A percentile compares a stretch with the other conserved stretches of the same genome.
Conservation (phyloP, 1,140 invertebrate genomes). For the Magallana angulata region DNA sequence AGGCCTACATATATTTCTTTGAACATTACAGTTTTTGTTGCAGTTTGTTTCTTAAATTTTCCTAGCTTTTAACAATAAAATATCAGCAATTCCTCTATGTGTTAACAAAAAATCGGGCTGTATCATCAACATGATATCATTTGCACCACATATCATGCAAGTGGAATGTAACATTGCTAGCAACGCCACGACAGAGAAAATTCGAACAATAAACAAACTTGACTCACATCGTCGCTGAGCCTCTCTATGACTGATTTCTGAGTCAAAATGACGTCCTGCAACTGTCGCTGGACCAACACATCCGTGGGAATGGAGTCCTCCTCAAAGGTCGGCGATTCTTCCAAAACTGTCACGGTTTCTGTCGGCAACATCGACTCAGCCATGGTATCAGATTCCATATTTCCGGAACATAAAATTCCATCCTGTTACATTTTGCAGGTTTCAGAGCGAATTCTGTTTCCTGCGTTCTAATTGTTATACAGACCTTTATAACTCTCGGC, state of each 20-base stretch:
- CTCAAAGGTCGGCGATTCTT: neutral
- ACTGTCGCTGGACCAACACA: slow-evolving; percentile 53
- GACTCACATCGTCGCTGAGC: slow-evolving; percentile 50
- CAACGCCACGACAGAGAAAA: neutral
- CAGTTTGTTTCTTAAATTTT: too few relatives aligned
- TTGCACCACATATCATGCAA: neutral
- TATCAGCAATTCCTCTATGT: too few relatives aligned
- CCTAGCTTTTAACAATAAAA: too few relatives aligned
- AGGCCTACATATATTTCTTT: too few relatives aligned
- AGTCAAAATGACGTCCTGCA: slow-evolving; percentile 54
- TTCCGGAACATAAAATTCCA: neutral
- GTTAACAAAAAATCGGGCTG: too few relatives aligned
- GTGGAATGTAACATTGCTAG: neutral
- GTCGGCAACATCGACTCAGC: neutral
- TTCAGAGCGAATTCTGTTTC: neutral
- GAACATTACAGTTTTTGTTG: too few relatives aligned
- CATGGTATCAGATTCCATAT: neutral
- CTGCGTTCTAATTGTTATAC: slow-evolving; percentile 4
- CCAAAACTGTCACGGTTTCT: neutral
- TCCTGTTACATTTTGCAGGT: neutral
- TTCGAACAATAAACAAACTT: slow-evolving; percentile 6
- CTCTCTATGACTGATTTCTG: slow-evolving; percentile 51
- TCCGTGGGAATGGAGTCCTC: slow-evolving; percentile 15
- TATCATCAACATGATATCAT: too few relatives aligned
- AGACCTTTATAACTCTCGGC: too few relatives aligned